Evolutionary conservation across 2,797 vertebrate genomes (phyloP).

Genomic region (Oreonectes daqikongensis): DNA sequence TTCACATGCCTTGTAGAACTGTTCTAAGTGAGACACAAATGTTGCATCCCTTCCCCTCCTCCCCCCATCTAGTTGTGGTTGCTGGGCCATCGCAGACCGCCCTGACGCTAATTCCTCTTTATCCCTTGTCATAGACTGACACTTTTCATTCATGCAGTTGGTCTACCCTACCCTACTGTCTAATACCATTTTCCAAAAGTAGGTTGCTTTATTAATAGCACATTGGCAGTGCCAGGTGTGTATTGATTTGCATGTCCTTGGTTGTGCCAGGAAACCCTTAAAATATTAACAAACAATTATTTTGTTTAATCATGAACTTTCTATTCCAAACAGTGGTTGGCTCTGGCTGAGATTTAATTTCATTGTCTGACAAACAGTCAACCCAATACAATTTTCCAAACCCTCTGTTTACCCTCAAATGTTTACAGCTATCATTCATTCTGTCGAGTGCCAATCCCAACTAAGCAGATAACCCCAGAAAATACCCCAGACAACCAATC

Average conservation of each 20-base stretch:
- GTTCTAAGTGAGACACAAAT: background rate
- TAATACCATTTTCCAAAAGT: conserved; percentile 8
- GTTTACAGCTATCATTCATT: conserved; percentile 1
- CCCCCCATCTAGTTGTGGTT: conserved; percentile 10
- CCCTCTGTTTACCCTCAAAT: conserved; percentile 9
- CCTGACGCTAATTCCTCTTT: conserved; percentile 44
- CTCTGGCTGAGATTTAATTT: background rate
- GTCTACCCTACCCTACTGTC: background rate
- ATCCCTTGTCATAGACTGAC: conserved; percentile 41
- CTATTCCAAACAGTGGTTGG: background rate
- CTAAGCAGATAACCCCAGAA: conserved; percentile 11
- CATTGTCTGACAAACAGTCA: background rate
- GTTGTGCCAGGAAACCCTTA: conserved; percentile 9
- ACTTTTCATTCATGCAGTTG: background rate
- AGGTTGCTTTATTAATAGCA: conserved; percentile 43
- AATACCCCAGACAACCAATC: conserved; percentile 26
- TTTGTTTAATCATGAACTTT: too few relatives aligned
- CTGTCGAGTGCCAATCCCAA: background rate
- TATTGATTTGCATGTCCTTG: conserved; percentile 28
- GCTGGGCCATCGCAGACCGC: conserved; percentile 8
- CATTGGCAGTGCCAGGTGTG: conserved; percentile 50
- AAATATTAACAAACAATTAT: conserved; percentile 10
- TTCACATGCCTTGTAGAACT: conserved; percentile 7
- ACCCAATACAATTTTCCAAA: background rate
- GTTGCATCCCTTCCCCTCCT: background rate